Base-by-base conservation (phyloP, 2,888 invertebrate species). In the Tiliacea citrago region DNA sequence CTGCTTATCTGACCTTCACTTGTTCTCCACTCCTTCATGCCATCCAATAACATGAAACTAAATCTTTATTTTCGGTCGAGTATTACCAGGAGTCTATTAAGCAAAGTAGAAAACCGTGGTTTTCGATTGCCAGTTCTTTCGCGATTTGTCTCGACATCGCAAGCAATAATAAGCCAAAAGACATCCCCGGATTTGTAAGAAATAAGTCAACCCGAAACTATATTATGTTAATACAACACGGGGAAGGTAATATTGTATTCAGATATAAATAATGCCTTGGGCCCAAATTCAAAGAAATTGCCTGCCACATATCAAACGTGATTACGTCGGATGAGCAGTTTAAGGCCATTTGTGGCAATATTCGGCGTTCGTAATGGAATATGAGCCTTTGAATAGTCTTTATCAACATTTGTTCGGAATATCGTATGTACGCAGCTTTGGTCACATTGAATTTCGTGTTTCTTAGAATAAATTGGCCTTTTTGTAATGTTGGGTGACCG, bases 241-340 rank as follows among this genome's bases (percentile, higher is more conserved):
- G 57, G 39, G 29, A 65, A 79, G 73, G 80, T 68, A 76, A 74
- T 81, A 81, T 77, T 76, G 62, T 77, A 75, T 73, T 70, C 73
- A 72, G 55, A 75, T 62, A 81, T 76, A 83, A 82, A 79, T 81
- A 82, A 82, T 75, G 75, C 68, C 47, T 53, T 57, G 65, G 63
- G 53, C 73, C 73, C 74, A 62, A 73, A 75, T 79, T 77, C 75
- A 73, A 58, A 81, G 78, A 87, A 85, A 86, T 82, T 83, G 80
- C 75, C 81, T 81, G 73, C 68, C 79, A 71, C 78, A 85, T 83
- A 82, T 76, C 74, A 79, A 82, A 86, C 75, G 75, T 84, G 84
- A 86, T 89, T 89, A 85, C 87, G 58, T 77, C 84, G 82, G 82
- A 69, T 86, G 84, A 88, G 73, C 71, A 73, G 77, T 65, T 84